Percentiles rank a stretch among this genome's conserved stretches.
These are phyloP conservation scores for Nephrotoma appendiculata DNA, from an alignment of 2,888 invertebrate species.

Conservation along the genomic window DNA sequence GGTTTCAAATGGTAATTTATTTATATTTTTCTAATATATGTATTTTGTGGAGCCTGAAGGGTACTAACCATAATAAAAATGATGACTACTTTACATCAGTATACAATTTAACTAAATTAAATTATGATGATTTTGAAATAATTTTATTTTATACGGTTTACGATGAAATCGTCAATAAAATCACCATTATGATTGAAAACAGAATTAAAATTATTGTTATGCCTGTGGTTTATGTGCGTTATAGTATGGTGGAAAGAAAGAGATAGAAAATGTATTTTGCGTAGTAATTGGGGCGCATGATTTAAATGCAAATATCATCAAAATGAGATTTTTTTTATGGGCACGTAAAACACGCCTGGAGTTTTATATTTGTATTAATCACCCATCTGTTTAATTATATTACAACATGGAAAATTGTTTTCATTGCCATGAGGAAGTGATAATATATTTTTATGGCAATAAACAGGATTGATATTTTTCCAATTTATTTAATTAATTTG, in stretches of 20 bases:
- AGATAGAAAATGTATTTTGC: background rate
- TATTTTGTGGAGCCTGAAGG: background rate
- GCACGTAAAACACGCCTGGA: background rate
- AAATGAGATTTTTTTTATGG: background rate
- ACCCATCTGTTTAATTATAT: background rate
- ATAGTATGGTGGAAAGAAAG: background rate
- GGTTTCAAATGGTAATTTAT: background rate
- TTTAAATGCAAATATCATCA: background rate
- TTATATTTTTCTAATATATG: background rate
- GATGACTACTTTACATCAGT: background rate
- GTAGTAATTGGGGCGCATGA: background rate
- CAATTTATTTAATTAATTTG: no score
- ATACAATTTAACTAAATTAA: background rate
- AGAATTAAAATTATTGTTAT: background rate
- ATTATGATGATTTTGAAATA: background rate
- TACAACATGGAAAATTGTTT: background rate
- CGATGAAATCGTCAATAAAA: background rate
- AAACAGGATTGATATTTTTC: no score
- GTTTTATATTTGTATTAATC: background rate
- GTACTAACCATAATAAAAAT: background rate
- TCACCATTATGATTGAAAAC: background rate
- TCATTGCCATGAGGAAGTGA: background rate
- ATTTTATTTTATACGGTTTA: background rate
- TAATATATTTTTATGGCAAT: no score
- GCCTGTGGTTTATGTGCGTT: background rate